These are phyloP conservation scores for Incurvaria masculella DNA, from an alignment of 2,888 invertebrate genomes.

Conservation along the genomic window DNA sequence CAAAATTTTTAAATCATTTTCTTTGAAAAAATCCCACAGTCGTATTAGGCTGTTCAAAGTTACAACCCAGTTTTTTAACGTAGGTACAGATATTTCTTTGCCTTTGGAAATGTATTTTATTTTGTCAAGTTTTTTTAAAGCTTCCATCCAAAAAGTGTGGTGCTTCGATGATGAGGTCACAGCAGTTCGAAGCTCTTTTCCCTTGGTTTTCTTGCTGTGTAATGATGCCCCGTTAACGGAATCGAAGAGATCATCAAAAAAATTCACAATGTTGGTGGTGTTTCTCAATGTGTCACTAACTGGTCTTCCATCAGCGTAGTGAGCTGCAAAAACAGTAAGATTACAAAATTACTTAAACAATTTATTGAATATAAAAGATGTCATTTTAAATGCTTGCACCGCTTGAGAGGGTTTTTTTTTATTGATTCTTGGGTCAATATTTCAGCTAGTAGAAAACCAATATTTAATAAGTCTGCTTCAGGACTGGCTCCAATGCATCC, in stretches of 20 bases:
- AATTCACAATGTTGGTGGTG: slow-evolving; percentile 10
- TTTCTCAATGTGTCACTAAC: slow-evolving; percentile 1
- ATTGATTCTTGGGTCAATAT: too few relatives aligned
- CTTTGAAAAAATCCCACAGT: slow-evolving; percentile 15
- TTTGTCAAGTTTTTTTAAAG: slow-evolving; percentile 8
- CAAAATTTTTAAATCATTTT: slow-evolving; percentile 7
- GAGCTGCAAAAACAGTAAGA: not conserved
- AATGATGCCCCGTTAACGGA: slow-evolving; percentile 12
- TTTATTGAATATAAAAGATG: too few relatives aligned
- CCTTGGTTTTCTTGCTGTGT: too few relatives aligned
- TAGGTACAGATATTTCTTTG: slow-evolving; percentile 10
- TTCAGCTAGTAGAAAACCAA: too few relatives aligned
- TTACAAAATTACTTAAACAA: too few relatives aligned
- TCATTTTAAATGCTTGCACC: too few relatives aligned
- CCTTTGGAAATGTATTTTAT: slow-evolving; percentile 10
- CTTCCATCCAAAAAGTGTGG: not conserved
- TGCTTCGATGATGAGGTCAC: not conserved
- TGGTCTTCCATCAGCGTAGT: not conserved
- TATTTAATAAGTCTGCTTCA: too few relatives aligned
- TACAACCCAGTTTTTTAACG: slow-evolving; percentile 12
- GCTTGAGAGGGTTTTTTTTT: too few relatives aligned
- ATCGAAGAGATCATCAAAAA: slow-evolving; percentile 14
- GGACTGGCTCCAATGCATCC: too few relatives aligned
- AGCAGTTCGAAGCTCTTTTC: too few relatives aligned
- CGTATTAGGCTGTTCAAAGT: slow-evolving; percentile 12